Conservation (phyloP, 2,888 invertebrate species). For the Anarsia innoxiella region DNA sequence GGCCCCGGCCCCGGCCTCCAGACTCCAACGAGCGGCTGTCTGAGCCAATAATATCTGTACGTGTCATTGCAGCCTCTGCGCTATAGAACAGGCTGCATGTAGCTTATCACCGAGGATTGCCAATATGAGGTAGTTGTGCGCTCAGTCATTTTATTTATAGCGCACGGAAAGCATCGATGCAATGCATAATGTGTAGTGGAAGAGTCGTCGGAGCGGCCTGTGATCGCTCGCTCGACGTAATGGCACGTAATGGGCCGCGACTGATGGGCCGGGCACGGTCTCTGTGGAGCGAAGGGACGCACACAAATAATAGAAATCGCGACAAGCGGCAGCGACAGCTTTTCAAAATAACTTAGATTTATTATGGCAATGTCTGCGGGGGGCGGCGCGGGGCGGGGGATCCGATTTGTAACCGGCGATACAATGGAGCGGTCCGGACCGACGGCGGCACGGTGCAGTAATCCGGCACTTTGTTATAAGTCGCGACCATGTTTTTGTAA, state of each 20-base stretch:
- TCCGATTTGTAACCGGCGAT: constrained; percentile 2
- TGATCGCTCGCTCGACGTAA: constrained; percentile 5
- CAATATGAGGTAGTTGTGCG: too few species aligned
- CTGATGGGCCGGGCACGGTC: neutral
- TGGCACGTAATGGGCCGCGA: constrained; percentile 5
- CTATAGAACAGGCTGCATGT: too few species aligned
- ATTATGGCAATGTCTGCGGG: constrained; percentile 1
- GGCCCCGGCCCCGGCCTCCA: too few species aligned
- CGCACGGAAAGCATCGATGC: too few species aligned
- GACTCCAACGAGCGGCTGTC: too few species aligned
- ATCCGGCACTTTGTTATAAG: constrained; percentile 7
- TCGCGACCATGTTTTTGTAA: constrained; percentile 5
- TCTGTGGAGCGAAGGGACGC: neutral
- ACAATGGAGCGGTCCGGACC: constrained; percentile 8
- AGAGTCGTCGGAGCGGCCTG: neutral
- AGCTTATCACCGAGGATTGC: too few species aligned
- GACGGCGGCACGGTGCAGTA: too few species aligned
- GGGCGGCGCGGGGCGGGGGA: neutral
- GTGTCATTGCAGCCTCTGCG: too few species aligned
- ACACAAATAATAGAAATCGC: constrained; percentile 5
- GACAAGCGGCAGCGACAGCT: constrained; percentile 2
- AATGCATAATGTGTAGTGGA: too few species aligned
- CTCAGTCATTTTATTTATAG: too few species aligned
- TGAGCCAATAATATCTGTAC: too few species aligned
- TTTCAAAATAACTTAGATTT: constrained; percentile 10